Percentiles rank a stretch among this genome's conserved stretches.
phyloP scores from a whole-genome alignment of 1,140 invertebrate genomes.

The Diachasma alloeum region DNA sequence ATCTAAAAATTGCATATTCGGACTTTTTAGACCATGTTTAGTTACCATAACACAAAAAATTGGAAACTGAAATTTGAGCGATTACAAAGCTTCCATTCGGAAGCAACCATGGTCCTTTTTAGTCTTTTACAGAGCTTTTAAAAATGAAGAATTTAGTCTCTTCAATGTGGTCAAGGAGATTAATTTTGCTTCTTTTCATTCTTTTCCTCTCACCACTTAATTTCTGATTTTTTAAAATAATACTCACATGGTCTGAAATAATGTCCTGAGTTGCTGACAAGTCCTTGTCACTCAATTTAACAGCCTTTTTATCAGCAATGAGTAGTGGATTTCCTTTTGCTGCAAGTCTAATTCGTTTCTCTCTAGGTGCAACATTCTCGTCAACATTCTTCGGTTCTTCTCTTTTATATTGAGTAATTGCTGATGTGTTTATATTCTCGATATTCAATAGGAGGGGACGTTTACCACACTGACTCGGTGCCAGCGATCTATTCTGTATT shows the following conservation, averaged over 20 bases:
- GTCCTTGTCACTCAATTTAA: slow-evolving; percentile 49
- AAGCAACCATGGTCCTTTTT: no score
- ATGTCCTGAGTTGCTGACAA: slow-evolving; percentile 48
- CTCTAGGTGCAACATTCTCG: slow-evolving; percentile 35
- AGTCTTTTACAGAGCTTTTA: no score
- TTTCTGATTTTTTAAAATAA: slow-evolving; percentile 18
- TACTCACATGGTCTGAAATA: slow-evolving; percentile 62
- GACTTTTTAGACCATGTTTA: no score
- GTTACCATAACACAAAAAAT: no score
- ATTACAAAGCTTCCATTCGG: no score
- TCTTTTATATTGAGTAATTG: slow-evolving; percentile 16
- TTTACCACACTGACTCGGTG: slow-evolving; percentile 69
- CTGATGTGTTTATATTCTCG: slow-evolving; percentile 36
- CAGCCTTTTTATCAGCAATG: slow-evolving; percentile 50
- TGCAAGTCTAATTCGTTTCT: slow-evolving; percentile 42
- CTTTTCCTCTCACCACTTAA: background rate
- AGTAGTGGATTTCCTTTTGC: slow-evolving; percentile 44
- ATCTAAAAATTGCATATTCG: no score
- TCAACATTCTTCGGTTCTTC: background rate
- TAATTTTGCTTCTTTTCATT: slow-evolving; percentile 8
- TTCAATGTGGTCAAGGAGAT: no score
- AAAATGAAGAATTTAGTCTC: no score
- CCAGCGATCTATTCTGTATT: slow-evolving; percentile 62
- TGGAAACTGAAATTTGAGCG: no score
- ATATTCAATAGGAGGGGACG: slow-evolving; percentile 53